A percentile compares a stretch with the other conserved stretches of the same genome.
Conservation (phyloP, 2,888 invertebrate genomes). For the Athalia cordata region DNA sequence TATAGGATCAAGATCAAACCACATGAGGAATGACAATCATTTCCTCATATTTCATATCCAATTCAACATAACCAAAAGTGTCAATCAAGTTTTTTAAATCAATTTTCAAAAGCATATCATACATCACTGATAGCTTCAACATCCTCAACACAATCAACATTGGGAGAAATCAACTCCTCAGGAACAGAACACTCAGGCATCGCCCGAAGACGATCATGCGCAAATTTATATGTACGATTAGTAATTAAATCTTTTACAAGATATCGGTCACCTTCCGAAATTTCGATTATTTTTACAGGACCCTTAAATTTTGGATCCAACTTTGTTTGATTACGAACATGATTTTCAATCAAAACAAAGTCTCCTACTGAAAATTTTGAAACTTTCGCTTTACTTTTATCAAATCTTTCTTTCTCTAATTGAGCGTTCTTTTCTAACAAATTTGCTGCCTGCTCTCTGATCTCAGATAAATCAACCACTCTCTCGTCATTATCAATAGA, state of each 20-base stretch:
- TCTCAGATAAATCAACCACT: conserved; percentile 38
- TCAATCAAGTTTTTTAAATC: too few relatives aligned
- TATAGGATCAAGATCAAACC: too few relatives aligned
- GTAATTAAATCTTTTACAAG: conserved; percentile 21
- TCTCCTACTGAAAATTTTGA: conserved; percentile 39
- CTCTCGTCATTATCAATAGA: conserved; percentile 30
- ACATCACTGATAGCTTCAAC: too few relatives aligned
- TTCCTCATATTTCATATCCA: too few relatives aligned
- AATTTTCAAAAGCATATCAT: too few relatives aligned
- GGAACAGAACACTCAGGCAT: background rate
- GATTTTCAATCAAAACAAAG: conserved; percentile 41
- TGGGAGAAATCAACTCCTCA: too few relatives aligned
- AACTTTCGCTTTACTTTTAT: conserved; percentile 38
- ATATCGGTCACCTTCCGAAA: conserved; percentile 41
- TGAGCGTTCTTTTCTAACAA: conserved; percentile 35
- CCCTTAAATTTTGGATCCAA: conserved; percentile 39
- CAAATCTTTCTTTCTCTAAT: conserved; percentile 26
- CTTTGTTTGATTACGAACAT: conserved; percentile 45
- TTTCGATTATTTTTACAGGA: conserved; percentile 23
- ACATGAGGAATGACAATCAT: too few relatives aligned
- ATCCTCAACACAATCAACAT: too few relatives aligned
- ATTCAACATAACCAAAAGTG: too few relatives aligned
- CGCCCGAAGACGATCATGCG: conserved; percentile 17
- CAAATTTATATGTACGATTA: conserved; percentile 42
- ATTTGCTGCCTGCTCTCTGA: conserved; percentile 42